Evolutionary conservation across 2,113 vertebrate species (phyloP).

Genomic region (Echinops telfairi): DNA sequence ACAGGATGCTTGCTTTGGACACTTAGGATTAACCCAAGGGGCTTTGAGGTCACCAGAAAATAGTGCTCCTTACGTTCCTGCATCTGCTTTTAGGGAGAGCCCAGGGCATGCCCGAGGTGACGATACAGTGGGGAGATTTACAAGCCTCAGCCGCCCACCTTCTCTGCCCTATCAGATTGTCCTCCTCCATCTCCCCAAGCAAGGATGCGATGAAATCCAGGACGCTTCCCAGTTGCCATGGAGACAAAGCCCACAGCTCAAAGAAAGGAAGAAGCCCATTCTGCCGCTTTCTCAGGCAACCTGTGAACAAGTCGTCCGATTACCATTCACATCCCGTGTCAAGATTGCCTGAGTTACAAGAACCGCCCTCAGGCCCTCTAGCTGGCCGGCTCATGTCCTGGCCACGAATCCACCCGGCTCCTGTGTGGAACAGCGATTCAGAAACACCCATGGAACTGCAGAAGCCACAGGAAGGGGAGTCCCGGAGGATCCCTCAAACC

Average conservation of each 20-base stretch:
- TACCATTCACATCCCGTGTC: not conserved
- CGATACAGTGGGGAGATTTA: not conserved
- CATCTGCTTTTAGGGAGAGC: not conserved
- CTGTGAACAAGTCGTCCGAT: not conserved
- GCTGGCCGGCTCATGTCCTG: not conserved
- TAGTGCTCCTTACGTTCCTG: not conserved
- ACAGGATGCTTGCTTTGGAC: not conserved
- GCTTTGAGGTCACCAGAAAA: not conserved
- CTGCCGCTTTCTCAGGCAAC: not conserved
- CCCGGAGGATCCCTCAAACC: not conserved
- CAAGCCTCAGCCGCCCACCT: not conserved
- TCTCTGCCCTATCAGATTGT: not conserved
- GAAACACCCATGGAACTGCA: not conserved
- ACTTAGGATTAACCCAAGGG: not conserved
- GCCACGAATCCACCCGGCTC: not conserved
- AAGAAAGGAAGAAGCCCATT: not conserved
- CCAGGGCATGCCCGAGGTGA: not conserved
- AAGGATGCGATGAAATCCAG: not conserved
- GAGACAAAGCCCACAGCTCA: conserved; percentile 35
- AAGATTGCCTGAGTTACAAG: not conserved
- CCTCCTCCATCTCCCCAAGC: not conserved
- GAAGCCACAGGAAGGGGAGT: not conserved
- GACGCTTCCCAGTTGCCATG: conserved; percentile 58
- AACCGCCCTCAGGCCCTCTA: not conserved
- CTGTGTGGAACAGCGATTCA: not conserved